These are phyloP conservation scores for Borostomias antarcticus DNA, from an alignment of 2,797 vertebrate genomes.

Conservation along the genomic window DNA sequence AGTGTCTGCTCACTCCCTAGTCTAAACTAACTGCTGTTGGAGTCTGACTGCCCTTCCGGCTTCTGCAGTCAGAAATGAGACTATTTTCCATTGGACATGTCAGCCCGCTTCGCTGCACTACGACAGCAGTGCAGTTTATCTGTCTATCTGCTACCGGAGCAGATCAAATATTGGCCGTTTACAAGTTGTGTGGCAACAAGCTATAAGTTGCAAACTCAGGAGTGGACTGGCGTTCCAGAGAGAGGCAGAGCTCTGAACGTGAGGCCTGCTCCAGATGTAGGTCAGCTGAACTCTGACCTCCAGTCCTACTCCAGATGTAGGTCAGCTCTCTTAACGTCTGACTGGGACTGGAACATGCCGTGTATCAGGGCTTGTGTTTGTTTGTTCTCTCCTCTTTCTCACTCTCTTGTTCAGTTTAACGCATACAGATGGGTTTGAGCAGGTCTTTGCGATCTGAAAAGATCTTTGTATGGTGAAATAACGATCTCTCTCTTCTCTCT, in stretches of 20 bases:
- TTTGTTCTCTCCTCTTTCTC: not conserved
- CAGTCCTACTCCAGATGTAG: conserved; percentile 13
- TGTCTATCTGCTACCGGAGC: not conserved
- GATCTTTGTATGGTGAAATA: not conserved
- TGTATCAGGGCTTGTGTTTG: not conserved
- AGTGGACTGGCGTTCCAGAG: not conserved
- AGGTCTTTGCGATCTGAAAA: not conserved
- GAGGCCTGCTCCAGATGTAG: not conserved
- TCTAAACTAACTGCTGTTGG: too few species aligned
- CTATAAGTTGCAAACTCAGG: conserved; percentile 2
- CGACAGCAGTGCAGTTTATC: not conserved
- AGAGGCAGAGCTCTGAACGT: not conserved
- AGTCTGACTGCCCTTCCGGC: too few species aligned
- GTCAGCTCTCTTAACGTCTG: not conserved
- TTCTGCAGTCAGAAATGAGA: not conserved
- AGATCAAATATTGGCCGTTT: not conserved
- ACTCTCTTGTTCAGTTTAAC: not conserved
- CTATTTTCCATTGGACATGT: not conserved
- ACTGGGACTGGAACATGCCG: too few species aligned
- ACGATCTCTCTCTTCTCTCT: not conserved
- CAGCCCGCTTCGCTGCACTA: not conserved
- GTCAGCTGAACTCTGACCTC: not conserved
- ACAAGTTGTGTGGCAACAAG: not conserved
- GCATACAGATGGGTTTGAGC: not conserved
- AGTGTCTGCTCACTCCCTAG: too few species aligned